Evolutionary conservation across 2,797 vertebrate genomes (phyloP), one percentile per base, ranked within the genome.

Genomic region (Pelodytes ibericus): DNA sequence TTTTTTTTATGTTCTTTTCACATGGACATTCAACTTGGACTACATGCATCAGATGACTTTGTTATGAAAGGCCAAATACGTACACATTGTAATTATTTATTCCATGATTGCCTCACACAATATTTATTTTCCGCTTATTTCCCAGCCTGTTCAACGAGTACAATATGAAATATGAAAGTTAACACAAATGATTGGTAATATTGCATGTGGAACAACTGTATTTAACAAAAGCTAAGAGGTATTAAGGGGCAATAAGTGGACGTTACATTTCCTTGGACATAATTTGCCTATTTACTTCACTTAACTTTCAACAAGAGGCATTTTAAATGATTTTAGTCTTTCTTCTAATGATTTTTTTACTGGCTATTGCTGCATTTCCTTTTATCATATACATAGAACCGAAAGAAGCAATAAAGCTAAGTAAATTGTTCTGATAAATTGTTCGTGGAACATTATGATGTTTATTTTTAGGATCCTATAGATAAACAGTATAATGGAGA

Each of bases 401-500:
- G 16, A 22, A 22, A 53, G n/a, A 24, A 53, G 49, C 49, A 53
- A 53, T 53, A 53, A 53, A 53, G 49, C 49, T 24, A 53, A 53
- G 49, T 53, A 53, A 53, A 53, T 53, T 53, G 49, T 11, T 53
- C 49, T 20, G 7, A 22, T 53, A 24, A 53, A 53, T 53, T 53
- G 49, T 24, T 53, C 49, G 11, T 16, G 16, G 49, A 53, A 53
- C 49, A 53, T 53, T 22, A 53, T 53, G n/a, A 53, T 53, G n/a
- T 53, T 53, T 53, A 53, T 53, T 53, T 53, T 53, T 53, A 53
- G 49, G 20, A 53, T 20, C 20, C 24, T 11, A 8, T 2, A 53
- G 49, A 53, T 53, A 53, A 53, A 53, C 49, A 20, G 49, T 22
- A 53, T 53, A 53, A 53, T 53, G 49, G 49, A 53, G 22, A 53